Conservation (phyloP, 2,797 vertebrate genomes). For the Syndactyla subalaris region DNA sequence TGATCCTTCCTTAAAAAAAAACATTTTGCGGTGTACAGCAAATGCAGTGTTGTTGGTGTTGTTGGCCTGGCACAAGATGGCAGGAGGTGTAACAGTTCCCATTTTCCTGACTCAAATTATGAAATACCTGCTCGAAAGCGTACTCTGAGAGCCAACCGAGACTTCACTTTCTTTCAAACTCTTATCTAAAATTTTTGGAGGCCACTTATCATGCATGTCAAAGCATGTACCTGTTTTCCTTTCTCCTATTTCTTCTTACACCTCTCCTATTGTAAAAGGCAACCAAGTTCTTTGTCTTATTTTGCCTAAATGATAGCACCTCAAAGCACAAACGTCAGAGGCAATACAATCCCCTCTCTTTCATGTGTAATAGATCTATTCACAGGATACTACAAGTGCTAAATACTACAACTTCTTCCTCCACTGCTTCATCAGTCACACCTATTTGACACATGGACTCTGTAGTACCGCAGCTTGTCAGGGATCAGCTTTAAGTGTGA, state of each 20-base stretch:
- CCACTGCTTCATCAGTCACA: neutral
- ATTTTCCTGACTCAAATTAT: neutral
- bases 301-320: neutral
- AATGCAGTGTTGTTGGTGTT: neutral
- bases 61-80: neutral
- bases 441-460: neutral
- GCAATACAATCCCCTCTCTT: neutral
- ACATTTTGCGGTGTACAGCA: neutral
- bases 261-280: neutral
- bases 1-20: neutral
- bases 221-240: neutral
- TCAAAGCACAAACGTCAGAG: neutral
- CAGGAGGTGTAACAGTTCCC: neutral
- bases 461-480: neutral
- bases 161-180: neutral
- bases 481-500: neutral
- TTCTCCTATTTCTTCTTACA: neutral
- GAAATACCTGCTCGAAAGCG: neutral
- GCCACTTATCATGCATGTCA: rapidly evolving
- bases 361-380: neutral
- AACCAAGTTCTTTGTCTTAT: neutral
- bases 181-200: neutral
- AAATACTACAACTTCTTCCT: neutral
- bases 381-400: neutral
- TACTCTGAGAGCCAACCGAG: neutral